Evolutionary conservation across 2,113 vertebrate species (phyloP).

Genomic region (Eurypyga helias): DNA sequence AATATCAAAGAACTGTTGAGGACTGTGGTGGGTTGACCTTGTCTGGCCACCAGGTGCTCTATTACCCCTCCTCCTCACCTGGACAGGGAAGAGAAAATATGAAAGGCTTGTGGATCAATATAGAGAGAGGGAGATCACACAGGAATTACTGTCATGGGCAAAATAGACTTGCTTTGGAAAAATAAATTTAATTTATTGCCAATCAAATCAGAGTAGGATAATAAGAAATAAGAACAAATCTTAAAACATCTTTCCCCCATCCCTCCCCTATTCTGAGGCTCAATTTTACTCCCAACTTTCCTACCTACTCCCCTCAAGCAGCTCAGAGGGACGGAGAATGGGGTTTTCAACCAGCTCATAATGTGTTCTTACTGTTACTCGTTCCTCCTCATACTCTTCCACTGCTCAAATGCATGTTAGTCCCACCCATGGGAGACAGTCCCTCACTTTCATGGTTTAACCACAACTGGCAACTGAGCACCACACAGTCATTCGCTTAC

Average conservation of each 20-base stretch:
- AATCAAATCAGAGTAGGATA: background rate
- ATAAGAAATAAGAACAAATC: background rate
- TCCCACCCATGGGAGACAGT: background rate
- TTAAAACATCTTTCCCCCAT: fast-evolving
- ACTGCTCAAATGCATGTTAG: background rate
- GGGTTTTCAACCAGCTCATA: background rate
- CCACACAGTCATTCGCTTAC: too few species aligned
- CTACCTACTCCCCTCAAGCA: fast-evolving
- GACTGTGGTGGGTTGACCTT: background rate
- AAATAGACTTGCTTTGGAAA: background rate
- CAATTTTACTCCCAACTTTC: background rate
- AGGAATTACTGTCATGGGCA: background rate
- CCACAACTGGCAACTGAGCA: too few species aligned
- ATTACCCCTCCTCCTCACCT: background rate
- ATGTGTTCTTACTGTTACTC: fast-evolving
- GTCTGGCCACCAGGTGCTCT: fast-evolving
- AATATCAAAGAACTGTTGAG: background rate
- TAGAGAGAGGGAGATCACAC: background rate
- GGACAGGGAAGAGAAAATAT: background rate
- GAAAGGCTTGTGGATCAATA: fast-evolving
- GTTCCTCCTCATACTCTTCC: background rate
- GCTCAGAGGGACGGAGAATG: fast-evolving
- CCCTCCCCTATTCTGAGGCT: background rate
- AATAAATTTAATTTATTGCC: background rate
- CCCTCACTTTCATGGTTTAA: too few species aligned